These are phyloP conservation scores for Myrmecobius fasciatus DNA, from an alignment of 2,113 vertebrate genomes.

Conservation along the genomic window DNA sequence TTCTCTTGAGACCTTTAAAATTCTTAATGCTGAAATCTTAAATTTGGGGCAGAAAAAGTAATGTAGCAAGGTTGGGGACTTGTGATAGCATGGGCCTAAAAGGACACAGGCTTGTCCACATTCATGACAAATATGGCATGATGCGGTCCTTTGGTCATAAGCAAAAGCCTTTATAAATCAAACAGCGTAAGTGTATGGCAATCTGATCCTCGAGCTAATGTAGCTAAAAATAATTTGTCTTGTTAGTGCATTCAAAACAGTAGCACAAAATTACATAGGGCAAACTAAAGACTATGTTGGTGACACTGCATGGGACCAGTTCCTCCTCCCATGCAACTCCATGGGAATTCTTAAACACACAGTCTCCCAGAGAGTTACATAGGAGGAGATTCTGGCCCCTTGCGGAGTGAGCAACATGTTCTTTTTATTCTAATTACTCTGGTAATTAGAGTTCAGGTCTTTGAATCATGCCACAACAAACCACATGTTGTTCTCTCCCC, in stretches of 20 bases:
- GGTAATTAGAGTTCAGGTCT: slow-evolving; percentile 63
- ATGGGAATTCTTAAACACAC: slow-evolving; percentile 46
- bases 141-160: background rate
- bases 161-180: slow-evolving; percentile 12
- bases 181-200: slow-evolving; percentile 28
- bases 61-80: background rate
- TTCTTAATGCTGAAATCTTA: background rate
- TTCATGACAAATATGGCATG: background rate
- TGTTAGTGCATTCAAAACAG: slow-evolving; percentile 63
- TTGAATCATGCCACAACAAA: slow-evolving; percentile 31
- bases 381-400: slow-evolving; percentile 28
- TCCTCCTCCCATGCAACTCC: slow-evolving; percentile 47
- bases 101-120: background rate
- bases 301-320: slow-evolving; percentile 47
- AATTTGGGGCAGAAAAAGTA: background rate
- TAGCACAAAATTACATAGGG: slow-evolving; percentile 58
- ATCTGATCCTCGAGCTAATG: slow-evolving; percentile 37
- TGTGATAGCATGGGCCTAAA: background rate
- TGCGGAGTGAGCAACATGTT: background rate
- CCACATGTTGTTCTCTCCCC: background rate
- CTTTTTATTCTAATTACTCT: slow-evolving; percentile 50
- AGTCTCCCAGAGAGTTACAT: slow-evolving; percentile 48
- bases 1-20: background rate
- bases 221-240: slow-evolving; percentile 63
- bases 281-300: slow-evolving; percentile 42